Evolutionary conservation across 2,797 vertebrate species (phyloP).

Genomic region (Lagocephalus sceleratus): DNA sequence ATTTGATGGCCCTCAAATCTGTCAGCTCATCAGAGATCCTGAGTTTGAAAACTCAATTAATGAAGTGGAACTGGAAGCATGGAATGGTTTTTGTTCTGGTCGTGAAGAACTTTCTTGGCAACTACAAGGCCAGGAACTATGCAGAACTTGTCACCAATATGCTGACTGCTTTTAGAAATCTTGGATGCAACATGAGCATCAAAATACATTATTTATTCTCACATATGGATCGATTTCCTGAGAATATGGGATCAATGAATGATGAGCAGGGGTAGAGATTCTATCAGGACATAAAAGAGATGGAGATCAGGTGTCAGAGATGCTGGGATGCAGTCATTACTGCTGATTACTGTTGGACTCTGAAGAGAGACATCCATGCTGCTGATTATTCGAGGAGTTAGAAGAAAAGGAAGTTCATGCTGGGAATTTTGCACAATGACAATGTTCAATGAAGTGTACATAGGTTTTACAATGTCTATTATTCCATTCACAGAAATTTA

Average conservation of each 20-base stretch:
- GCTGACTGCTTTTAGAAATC: neutral
- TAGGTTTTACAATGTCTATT: no score
- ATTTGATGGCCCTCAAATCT: no score
- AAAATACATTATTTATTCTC: slow-evolving; percentile 11
- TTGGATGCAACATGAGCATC: slow-evolving; percentile 7
- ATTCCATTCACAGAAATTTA: no score
- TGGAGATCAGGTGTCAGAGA: neutral
- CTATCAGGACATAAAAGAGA: neutral
- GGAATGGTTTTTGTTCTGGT: no score
- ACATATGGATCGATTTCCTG: slow-evolving; percentile 4
- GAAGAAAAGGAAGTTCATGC: neutral
- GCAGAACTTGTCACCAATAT: no score
- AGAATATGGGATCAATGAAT: neutral
- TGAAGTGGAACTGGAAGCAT: no score
- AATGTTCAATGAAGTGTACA: no score
- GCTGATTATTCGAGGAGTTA: neutral
- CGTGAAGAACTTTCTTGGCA: no score
- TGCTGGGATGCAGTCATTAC: neutral
- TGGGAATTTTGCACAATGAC: neutral
- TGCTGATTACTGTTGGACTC: neutral
- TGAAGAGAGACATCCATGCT: neutral
- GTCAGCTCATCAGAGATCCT: no score
- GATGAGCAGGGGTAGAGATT: neutral
- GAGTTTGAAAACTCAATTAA: no score
- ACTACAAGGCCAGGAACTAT: no score